phyloP scores from a whole-genome alignment of 2,797 vertebrate genomes.

The Margarornis squamiger region DNA sequence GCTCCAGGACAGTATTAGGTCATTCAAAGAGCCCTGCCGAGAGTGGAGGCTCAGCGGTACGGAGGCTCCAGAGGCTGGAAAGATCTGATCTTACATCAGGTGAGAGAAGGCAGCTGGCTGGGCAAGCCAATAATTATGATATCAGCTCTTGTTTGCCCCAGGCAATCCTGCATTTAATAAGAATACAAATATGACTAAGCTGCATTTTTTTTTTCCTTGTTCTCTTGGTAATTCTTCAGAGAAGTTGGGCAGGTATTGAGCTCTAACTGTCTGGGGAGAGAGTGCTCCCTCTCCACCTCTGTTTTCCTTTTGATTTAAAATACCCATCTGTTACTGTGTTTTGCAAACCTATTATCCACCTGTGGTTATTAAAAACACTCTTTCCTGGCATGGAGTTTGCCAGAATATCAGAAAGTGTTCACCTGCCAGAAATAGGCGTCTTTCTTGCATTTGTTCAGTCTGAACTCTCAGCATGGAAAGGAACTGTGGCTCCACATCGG shows the following conservation, averaged over 20 bases:
- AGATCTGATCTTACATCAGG: constrained; percentile 83
- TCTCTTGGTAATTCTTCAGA: constrained; percentile 58
- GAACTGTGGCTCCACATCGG: neutral
- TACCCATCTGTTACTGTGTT: constrained; percentile 28
- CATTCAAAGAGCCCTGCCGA: constrained; percentile 64
- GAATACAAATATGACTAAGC: constrained; percentile 80
- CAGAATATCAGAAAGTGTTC: neutral
- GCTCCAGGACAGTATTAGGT: constrained; percentile 71
- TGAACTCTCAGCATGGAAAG: neutral
- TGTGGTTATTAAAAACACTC: constrained; percentile 39
- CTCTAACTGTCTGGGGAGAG: constrained; percentile 69
- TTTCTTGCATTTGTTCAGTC: neutral
- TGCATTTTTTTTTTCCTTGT: constrained; percentile 70
- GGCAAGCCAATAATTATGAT: constrained; percentile 84
- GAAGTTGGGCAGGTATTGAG: constrained; percentile 72
- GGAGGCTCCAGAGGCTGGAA: constrained; percentile 79
- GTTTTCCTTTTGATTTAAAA: constrained; percentile 52
- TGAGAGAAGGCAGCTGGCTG: constrained; percentile 81
- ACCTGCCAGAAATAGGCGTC: neutral
- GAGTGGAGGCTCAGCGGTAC: constrained; percentile 72
- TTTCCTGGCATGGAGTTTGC: neutral
- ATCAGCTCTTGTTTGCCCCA: constrained; percentile 79
- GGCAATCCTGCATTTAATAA: constrained; percentile 79
- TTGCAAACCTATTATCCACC: constrained; percentile 51
- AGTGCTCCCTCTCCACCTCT: constrained; percentile 13